Conservation (phyloP, 2,797 vertebrate species). For the Smutsia temminckii region DNA sequence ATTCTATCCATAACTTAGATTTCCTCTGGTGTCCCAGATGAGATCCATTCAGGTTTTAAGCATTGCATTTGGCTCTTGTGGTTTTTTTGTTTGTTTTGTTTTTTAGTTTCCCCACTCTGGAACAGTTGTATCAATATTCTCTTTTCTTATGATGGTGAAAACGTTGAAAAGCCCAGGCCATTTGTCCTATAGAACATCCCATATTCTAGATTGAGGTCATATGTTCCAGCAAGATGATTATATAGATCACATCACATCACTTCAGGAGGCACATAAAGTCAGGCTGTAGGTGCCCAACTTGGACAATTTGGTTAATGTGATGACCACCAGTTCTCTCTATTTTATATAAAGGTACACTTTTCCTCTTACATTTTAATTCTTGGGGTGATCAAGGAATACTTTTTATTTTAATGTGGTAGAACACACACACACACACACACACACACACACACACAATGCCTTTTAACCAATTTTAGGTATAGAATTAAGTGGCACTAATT, state of each 20-base stretch:
- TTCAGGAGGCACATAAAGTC: background rate
- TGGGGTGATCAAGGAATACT: background rate
- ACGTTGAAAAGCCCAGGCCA: background rate
- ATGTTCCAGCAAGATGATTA: conserved; percentile 1
- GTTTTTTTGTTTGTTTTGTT: too few species aligned
- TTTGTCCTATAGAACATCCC: background rate
- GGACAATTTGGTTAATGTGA: background rate
- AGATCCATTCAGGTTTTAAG: background rate
- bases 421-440: background rate
- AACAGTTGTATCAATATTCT: background rate
- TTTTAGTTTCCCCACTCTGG: background rate
- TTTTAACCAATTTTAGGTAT: conserved; percentile 16
- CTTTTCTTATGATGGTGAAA: background rate
- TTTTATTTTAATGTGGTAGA: background rate
- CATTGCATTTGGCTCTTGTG: conserved; percentile 10
- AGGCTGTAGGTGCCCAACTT: background rate
- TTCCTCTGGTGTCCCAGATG: background rate
- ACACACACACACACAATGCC: background rate
- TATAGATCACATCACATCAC: background rate
- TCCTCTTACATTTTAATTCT: conserved; percentile 39
- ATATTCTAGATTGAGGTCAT: background rate
- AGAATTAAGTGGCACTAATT: conserved; percentile 19
- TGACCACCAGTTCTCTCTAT: background rate
- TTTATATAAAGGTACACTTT: conserved; percentile 19
- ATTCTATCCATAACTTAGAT: background rate